Conservation (phyloP, 2,888 invertebrate species). For the Danaus chrysippus region DNA sequence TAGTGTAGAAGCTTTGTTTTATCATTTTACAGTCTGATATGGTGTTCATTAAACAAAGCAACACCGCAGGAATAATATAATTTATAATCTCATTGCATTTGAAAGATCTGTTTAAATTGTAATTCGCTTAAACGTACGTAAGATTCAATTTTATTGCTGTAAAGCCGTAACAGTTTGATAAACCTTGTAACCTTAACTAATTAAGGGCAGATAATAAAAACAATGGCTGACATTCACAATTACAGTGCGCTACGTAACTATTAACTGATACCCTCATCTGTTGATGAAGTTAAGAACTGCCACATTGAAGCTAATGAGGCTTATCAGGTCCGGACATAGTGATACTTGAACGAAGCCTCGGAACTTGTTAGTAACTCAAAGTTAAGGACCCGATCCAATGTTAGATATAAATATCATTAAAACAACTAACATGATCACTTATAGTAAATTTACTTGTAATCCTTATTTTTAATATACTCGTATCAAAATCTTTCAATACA, state of each 20-base stretch:
- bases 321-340: slow-evolving; percentile 60
- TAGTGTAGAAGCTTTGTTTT: slow-evolving; percentile 26
- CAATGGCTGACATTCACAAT: slow-evolving; percentile 28
- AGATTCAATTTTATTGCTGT: neutral
- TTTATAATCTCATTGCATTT: slow-evolving; percentile 1
- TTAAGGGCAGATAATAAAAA: slow-evolving; percentile 27
- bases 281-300: slow-evolving; percentile 63
- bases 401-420: neutral
- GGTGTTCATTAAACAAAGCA: slow-evolving; percentile 30
- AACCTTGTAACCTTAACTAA: slow-evolving; percentile 21
- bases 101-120: neutral
- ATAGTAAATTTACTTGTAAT: too few relatives aligned
- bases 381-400: slow-evolving; percentile 24
- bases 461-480: too few relatives aligned
- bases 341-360: slow-evolving; percentile 58
- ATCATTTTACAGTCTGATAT: slow-evolving; percentile 30
- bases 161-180: slow-evolving; percentile 14
- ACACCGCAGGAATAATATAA: slow-evolving; percentile 3
- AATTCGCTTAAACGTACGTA: neutral
- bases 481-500: too few relatives aligned
- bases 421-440: too few relatives aligned
- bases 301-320: slow-evolving; percentile 59
- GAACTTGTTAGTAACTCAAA: slow-evolving; percentile 54
- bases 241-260: slow-evolving; percentile 17
- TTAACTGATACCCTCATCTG: slow-evolving; percentile 36